phyloP scores from a whole-genome alignment of 2,113 vertebrate species.

The Pluvianellus socialis region DNA sequence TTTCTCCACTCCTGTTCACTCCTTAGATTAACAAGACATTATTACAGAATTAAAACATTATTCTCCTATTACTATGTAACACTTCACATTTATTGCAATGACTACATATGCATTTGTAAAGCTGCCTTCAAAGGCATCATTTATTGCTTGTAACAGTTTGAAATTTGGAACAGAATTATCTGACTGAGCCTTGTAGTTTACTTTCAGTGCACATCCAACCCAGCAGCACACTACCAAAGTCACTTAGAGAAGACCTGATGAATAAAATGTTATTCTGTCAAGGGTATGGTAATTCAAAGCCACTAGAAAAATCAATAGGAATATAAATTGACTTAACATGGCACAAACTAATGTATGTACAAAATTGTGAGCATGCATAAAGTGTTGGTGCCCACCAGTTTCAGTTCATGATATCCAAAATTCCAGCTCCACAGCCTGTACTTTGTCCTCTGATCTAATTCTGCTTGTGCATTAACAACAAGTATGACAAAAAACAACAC shows the following conservation, averaged over 20 bases:
- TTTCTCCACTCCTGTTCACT: not conserved
- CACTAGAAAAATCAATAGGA: not conserved
- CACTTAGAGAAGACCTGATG: not conserved
- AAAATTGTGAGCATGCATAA: not conserved
- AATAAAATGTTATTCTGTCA: not conserved
- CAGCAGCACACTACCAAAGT: not conserved
- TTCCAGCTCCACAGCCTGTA: not conserved
- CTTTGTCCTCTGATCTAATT: not conserved
- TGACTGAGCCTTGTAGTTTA: not conserved
- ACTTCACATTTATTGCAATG: not conserved
- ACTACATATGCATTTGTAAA: not conserved
- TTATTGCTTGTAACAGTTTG: not conserved
- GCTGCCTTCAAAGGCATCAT: not conserved
- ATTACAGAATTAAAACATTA: not conserved
- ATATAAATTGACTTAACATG: not conserved
- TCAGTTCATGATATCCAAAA: fast-evolving
- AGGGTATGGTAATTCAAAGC: not conserved
- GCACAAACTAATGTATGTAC: fast-evolving
- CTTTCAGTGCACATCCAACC: not conserved
- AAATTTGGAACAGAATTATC: not conserved
- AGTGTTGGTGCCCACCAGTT: not conserved
- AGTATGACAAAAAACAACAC: not conserved
- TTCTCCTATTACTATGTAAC: not conserved
- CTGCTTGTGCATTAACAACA: not conserved
- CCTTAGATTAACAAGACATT: not conserved